Base-by-base conservation (phyloP, 2,888 invertebrate genomes). In the Chloromyia formosa region DNA sequence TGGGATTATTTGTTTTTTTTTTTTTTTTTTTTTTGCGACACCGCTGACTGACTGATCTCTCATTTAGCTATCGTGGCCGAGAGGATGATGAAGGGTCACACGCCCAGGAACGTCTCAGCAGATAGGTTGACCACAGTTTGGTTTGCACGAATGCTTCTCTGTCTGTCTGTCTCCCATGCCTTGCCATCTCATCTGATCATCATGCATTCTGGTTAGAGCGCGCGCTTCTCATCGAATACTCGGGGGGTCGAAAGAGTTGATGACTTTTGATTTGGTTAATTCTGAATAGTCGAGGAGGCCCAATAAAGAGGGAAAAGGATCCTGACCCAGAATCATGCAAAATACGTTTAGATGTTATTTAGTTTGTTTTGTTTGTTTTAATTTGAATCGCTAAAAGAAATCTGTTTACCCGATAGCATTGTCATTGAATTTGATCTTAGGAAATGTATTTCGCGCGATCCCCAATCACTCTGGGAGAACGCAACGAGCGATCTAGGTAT, bases 11-110 rank as follows among this genome's bases (percentile, higher is more conserved):
- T n/a, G n/a, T n/a, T n/a, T n/a, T n/a, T n/a, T n/a, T n/a, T n/a
- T n/a, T n/a, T n/a, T n/a, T n/a, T n/a, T 58, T 40, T 20, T 12
- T 58, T 71, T 49, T 9, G 10, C 16, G 66, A 61, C 53, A 75
- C 75, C 76, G 76, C 77, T 77, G 77, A 77, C 77, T 77, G 77
- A 77, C 77, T 77, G 77, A 73, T 7, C 7, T 35, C 27, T 35
- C n/a, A 60, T 60, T 40, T 18, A n/a, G 62, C 9, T 72, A 40
- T 35, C 42, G n/a, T 49, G 49, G n/a, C 49, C 12, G 40, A 71
- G 23, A 58, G 73, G 53, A 73, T 53, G 73, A 73, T 61, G 73
- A 23, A 40, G 16, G 45, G 12, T 20, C 60, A 49, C n/a, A 35
- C 40, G 9, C 49, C n/a, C 71, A 58, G 71, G 58, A 71, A 58